phyloP scores from a whole-genome alignment of 1,140 invertebrate species.

The Dendrolimus kikuchii region DNA sequence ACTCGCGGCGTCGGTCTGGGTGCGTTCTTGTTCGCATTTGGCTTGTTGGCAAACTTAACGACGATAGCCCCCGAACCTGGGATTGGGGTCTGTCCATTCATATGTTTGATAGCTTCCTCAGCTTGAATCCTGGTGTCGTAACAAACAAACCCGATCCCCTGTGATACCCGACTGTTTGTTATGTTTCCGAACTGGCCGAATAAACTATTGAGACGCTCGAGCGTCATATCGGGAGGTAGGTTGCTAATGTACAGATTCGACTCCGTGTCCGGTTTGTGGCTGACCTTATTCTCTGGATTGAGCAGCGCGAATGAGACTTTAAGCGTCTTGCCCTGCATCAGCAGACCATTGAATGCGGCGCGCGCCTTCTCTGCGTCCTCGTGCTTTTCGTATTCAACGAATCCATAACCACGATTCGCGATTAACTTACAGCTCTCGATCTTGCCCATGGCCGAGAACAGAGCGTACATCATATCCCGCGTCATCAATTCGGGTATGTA shows the following conservation, averaged over 20 bases:
- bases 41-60: constrained; percentile 70
- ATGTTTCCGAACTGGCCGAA: constrained; percentile 62
- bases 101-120: constrained; percentile 64
- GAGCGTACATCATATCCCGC: constrained; percentile 68
- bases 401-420: constrained; percentile 67
- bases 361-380: constrained; percentile 70
- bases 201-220: constrained; percentile 57
- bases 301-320: constrained; percentile 70
- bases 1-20: constrained; percentile 36
- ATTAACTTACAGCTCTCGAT: constrained; percentile 68
- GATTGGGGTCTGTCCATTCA: constrained; percentile 60
- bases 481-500: constrained; percentile 71
- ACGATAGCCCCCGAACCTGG: constrained; percentile 55
- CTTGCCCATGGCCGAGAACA: constrained; percentile 68
- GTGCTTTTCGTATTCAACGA: constrained; percentile 67
- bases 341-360: constrained; percentile 64
- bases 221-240: constrained; percentile 65
- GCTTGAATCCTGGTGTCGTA: constrained; percentile 61
- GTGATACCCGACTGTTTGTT: constrained; percentile 65
- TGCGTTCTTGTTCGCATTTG: constrained; percentile 51
- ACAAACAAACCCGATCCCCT: constrained; percentile 68
- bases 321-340: constrained; percentile 68
- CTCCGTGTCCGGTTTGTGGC: constrained; percentile 64
- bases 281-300: constrained; percentile 66
- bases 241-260: constrained; percentile 70